These are phyloP conservation scores for Thysanoteuthis rhombus DNA, from an alignment of 2,888 invertebrate genomes.

Conservation along the genomic window DNA sequence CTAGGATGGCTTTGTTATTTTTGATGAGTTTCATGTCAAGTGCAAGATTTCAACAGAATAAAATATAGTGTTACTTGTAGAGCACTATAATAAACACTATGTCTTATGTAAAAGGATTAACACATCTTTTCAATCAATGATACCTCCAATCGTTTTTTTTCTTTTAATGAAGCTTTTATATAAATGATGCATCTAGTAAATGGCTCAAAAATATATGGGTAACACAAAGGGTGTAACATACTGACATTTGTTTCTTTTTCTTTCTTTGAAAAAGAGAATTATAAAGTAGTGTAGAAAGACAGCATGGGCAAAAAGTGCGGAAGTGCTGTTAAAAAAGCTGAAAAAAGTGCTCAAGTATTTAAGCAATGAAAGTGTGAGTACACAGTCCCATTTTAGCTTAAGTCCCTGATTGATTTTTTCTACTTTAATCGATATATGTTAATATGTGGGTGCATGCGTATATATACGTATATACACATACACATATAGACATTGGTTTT, in stretches of 20 bases:
- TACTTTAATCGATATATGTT: background rate
- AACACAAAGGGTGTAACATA: background rate
- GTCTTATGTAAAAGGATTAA: background rate
- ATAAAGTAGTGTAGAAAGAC: background rate
- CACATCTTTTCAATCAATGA: no score
- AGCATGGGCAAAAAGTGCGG: background rate
- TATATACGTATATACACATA: background rate
- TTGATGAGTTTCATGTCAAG: background rate
- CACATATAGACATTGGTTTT: background rate
- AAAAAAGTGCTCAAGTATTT: background rate
- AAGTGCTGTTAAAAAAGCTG: background rate
- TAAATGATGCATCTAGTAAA: background rate
- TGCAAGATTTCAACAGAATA: no score
- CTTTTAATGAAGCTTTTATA: background rate
- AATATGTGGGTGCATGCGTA: background rate
- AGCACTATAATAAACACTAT: background rate
- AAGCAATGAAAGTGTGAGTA: background rate
- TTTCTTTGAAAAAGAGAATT: background rate
- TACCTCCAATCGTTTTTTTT: no score
- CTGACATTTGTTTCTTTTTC: background rate
- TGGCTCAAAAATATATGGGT: background rate
- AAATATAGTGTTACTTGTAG: background rate
- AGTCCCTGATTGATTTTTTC: background rate
- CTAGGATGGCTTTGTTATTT: background rate
- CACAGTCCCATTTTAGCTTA: background rate